Evolutionary conservation across 2,797 vertebrate species (phyloP).

Genomic region (Momotus momota): DNA sequence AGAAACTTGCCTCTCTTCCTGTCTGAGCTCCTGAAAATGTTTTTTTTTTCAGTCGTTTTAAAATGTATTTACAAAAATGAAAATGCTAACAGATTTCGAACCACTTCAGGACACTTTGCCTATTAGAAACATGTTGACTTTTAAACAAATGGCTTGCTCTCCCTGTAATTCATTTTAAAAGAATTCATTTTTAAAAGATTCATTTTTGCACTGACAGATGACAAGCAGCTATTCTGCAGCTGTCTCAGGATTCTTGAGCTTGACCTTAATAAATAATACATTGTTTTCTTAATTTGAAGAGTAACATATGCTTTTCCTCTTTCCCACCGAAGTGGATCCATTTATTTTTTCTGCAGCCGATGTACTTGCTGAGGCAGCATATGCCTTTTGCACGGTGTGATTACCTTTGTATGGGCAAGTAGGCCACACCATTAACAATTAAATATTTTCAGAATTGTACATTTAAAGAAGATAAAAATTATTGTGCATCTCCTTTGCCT

Average conservation of each 20-base stretch:
- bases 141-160: constrained; percentile 52
- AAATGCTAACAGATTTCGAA: constrained; percentile 37
- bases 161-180: constrained; percentile 62
- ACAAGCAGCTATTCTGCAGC: constrained; percentile 42
- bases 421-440: neutral
- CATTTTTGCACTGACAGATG: constrained; percentile 37
- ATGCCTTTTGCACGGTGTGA: neutral
- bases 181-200: constrained; percentile 18
- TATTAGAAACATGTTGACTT: constrained; percentile 17
- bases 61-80: constrained; percentile 33
- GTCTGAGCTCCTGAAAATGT: neutral
- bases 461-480: neutral
- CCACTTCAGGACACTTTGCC: constrained; percentile 20
- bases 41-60: constrained; percentile 3
- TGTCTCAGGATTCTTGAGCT: constrained; percentile 35
- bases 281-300: constrained; percentile 28
- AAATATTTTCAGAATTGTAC: neutral
- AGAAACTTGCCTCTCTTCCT: neutral
- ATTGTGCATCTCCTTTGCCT: neutral
- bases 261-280: constrained; percentile 57
- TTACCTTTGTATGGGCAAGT: neutral
- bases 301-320: constrained; percentile 30
- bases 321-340: neutral
- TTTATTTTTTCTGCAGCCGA: neutral
- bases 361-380: neutral